Evolutionary conservation across 2,797 vertebrate genomes (phyloP).

Genomic region (Florisuga fusca): DNA sequence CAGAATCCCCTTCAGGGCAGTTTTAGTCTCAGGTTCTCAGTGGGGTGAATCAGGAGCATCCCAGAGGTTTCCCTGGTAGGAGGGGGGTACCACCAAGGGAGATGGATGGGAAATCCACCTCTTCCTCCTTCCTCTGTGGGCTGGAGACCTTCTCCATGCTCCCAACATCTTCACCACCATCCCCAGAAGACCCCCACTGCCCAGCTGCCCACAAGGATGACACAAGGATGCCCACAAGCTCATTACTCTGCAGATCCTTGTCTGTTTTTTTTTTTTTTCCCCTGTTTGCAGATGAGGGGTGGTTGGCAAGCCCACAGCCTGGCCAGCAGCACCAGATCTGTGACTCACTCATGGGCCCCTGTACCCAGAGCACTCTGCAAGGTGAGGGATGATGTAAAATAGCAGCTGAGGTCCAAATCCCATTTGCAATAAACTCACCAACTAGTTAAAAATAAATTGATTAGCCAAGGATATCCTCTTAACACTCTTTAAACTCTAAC

Average conservation of each 20-base stretch:
- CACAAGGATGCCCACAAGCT: neutral
- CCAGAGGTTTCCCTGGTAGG: neutral
- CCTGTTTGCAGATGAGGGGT: neutral
- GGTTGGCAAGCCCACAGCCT: neutral
- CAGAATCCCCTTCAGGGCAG: neutral
- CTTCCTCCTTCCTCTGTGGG: no score
- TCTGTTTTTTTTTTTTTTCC: neutral
- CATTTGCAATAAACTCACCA: slow-evolving; percentile 45
- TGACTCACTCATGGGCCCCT: neutral
- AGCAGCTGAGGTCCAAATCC: slow-evolving; percentile 30
- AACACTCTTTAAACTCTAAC: slow-evolving; percentile 70
- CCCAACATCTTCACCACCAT: neutral
- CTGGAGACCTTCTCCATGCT: neutral
- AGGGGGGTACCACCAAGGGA: no score
- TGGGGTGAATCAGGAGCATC: accelerated
- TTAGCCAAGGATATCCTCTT: slow-evolving; percentile 68
- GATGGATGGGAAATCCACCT: no score
- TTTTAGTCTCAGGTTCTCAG: neutral
- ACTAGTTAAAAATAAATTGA: slow-evolving; percentile 71
- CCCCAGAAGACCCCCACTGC: accelerated
- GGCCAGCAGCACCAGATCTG: neutral
- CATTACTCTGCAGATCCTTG: accelerated
- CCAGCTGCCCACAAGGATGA: neutral
- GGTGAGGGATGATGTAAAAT: neutral
- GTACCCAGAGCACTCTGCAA: neutral